Conservation (phyloP, 2,797 vertebrate genomes). For the Centropyge bicolor region DNA sequence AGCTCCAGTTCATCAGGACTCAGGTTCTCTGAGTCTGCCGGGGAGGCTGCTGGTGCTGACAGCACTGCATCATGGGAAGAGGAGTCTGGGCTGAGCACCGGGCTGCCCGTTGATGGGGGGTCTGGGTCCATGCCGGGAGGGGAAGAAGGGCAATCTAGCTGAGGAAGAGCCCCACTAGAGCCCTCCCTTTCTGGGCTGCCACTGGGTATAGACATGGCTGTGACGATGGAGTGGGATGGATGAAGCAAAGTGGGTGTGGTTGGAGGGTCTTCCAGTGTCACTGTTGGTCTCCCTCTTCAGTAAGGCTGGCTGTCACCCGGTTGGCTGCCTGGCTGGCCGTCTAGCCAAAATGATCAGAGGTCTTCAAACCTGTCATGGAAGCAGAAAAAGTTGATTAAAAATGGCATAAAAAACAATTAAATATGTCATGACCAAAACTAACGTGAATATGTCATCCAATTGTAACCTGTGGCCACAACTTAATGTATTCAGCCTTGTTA, state of each 20-base stretch:
- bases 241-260: slow-evolving; percentile 32
- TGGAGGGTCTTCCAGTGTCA: slow-evolving; percentile 49
- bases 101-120: slow-evolving; percentile 89
- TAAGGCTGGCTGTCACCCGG: slow-evolving; percentile 44
- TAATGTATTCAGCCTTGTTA: neutral
- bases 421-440: neutral
- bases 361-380: slow-evolving; percentile 69
- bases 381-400: slow-evolving; percentile 6
- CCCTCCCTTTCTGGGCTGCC: slow-evolving; percentile 85
- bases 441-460: neutral
- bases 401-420: neutral
- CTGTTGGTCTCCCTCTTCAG: slow-evolving; percentile 40
- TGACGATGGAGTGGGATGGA: slow-evolving; percentile 28
- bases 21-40: slow-evolving; percentile 93
- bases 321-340: slow-evolving; percentile 53
- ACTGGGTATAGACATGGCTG: slow-evolving; percentile 83
- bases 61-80: slow-evolving; percentile 90
- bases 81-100: slow-evolving; percentile 93
- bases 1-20: slow-evolving; percentile 96
- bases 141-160: slow-evolving; percentile 79
- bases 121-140: slow-evolving; percentile 79
- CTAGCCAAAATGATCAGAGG: slow-evolving; percentile 74
- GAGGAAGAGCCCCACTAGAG: slow-evolving; percentile 65
- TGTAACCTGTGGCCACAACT: neutral
- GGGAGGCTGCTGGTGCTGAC: slow-evolving; percentile 90